Evolutionary conservation across 2,797 vertebrate species (phyloP).

Genomic region (Phylloscopus collybita): DNA sequence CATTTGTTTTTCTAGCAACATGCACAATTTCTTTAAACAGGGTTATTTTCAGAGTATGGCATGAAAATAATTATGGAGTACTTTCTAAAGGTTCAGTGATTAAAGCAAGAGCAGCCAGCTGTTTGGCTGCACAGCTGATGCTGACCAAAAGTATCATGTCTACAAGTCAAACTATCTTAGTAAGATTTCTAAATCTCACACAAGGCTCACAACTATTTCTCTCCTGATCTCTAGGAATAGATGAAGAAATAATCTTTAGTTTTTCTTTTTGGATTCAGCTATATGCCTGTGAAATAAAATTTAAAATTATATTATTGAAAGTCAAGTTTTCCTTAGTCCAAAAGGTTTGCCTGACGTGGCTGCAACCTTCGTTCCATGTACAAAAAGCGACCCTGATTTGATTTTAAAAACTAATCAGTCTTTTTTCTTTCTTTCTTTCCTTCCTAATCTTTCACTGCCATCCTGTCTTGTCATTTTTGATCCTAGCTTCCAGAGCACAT

Average conservation of each 20-base stretch:
- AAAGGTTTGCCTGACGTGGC: not conserved
- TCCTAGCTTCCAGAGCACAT: constrained; percentile 9
- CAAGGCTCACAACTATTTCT: not conserved
- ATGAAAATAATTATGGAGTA: constrained; percentile 16
- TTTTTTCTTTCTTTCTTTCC: constrained; percentile 11
- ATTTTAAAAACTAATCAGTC: constrained; percentile 31
- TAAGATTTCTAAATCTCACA: not conserved
- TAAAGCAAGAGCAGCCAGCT: constrained; percentile 28
- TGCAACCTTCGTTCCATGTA: not conserved
- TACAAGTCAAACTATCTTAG: not conserved
- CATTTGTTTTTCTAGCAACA: constrained; percentile 10
- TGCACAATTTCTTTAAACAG: constrained; percentile 13
- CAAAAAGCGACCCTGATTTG: not conserved
- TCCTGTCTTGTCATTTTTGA: constrained; percentile 29
- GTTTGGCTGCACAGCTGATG: constrained; percentile 14
- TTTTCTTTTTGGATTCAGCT: not conserved
- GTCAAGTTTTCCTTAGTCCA: not conserved
- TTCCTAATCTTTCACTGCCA: constrained; percentile 24
- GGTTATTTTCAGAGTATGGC: not conserved
- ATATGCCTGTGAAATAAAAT: not conserved
- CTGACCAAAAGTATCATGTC: constrained; percentile 2
- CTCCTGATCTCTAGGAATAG: not conserved
- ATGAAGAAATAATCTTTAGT: not conserved
- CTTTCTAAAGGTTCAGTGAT: constrained; percentile 31
- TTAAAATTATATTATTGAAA: not conserved